Evolutionary conservation across 1,140 invertebrate genomes (phyloP).

Genomic region (Drosophila ironensis): DNA sequence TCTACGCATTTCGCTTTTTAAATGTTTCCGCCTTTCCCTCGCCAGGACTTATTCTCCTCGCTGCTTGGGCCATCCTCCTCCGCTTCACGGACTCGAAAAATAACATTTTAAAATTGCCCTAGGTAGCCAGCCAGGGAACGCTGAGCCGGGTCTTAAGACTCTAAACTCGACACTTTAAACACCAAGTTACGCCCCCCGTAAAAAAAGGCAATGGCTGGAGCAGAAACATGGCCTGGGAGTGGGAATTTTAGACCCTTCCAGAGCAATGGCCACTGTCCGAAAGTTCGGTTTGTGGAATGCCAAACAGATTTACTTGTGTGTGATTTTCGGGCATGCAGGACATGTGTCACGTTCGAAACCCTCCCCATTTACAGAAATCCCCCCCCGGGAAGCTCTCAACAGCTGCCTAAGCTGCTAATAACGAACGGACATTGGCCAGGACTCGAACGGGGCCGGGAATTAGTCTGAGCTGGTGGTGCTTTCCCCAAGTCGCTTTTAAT

Average conservation of each 20-base stretch:
- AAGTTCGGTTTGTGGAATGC: constrained; percentile 52
- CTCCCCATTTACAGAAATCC: neutral
- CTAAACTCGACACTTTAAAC: constrained; percentile 78
- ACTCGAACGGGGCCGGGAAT: constrained; percentile 62
- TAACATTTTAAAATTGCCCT: constrained; percentile 58
- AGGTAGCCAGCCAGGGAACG: constrained; percentile 23
- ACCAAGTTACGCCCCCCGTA: constrained; percentile 34
- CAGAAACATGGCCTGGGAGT: neutral
- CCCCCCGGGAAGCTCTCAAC: constrained; percentile 45
- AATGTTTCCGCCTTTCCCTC: constrained; percentile 29
- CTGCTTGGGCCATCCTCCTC: constrained; percentile 26
- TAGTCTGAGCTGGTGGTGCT: constrained; percentile 55
- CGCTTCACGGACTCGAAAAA: constrained; percentile 8
- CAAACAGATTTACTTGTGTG: constrained; percentile 62
- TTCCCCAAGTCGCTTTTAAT: constrained; percentile 70
- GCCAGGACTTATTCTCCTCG: constrained; percentile 33
- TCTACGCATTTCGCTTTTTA: constrained; percentile 68
- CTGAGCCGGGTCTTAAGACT: constrained; percentile 51
- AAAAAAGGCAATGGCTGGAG: neutral
- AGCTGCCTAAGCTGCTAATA: constrained; percentile 64
- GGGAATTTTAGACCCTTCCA: neutral
- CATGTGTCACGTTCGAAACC: constrained; percentile 57
- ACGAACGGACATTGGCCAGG: constrained; percentile 78
- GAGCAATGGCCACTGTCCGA: constrained; percentile 45
- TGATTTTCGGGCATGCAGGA: constrained; percentile 7